These are phyloP conservation scores for Battus philenor DNA, from an alignment of 1,140 invertebrate genomes.

Conservation along the genomic window DNA sequence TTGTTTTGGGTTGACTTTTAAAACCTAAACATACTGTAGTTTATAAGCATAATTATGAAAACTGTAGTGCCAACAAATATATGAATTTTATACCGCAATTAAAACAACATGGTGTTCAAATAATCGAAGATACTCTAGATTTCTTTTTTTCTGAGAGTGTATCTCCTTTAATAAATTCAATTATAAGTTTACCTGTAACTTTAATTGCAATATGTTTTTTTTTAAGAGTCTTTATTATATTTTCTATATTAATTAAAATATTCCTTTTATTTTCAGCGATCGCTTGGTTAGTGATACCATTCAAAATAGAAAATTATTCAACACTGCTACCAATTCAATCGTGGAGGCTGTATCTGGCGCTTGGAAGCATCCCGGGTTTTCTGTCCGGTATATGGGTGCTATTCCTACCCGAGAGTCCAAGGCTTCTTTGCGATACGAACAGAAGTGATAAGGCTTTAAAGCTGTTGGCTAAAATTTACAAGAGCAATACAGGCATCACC, in stretches of 20 bases:
- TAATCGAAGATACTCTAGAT: too few relatives aligned
- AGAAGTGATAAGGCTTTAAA: conserved; percentile 77
- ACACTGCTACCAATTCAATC: conserved; percentile 73
- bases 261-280: conserved; percentile 65
- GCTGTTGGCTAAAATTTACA: conserved; percentile 78
- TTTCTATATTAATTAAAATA: conserved; percentile 7
- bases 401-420: conserved; percentile 85
- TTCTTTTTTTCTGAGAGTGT: too few relatives aligned
- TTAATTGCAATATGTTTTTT: too few relatives aligned
- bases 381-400: conserved; percentile 76
- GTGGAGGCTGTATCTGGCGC: conserved; percentile 80
- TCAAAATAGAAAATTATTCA: conserved; percentile 60
- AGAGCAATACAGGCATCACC: conserved; percentile 74
- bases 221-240: too few relatives aligned
- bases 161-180: too few relatives aligned
- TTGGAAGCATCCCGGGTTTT: conserved; percentile 77
- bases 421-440: conserved; percentile 81
- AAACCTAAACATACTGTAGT: too few relatives aligned
- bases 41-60: too few relatives aligned
- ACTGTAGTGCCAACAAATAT: too few relatives aligned
- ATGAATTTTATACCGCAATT: too few relatives aligned
- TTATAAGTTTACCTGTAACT: too few relatives aligned
- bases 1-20: too few relatives aligned
- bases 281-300: conserved; percentile 80
- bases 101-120: too few relatives aligned